phyloP scores from a whole-genome alignment of 2,113 vertebrate species.

The Melanerpes aurifrons region DNA sequence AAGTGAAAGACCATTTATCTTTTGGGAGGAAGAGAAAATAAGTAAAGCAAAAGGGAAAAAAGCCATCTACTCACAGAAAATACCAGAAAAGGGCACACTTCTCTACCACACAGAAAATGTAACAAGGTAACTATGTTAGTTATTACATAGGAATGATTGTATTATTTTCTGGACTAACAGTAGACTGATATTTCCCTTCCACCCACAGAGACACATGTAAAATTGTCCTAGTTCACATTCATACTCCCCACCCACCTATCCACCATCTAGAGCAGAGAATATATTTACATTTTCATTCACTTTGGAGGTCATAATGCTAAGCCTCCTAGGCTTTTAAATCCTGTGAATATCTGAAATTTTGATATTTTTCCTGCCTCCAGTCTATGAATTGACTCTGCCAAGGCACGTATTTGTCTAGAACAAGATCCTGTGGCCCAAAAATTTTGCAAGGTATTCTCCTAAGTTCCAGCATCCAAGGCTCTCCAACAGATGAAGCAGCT shows the following conservation, averaged over 20 bases:
- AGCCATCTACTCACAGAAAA: not conserved
- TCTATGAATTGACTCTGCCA: not conserved
- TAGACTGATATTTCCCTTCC: not conserved
- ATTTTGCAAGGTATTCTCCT: not conserved
- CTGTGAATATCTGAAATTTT: not conserved
- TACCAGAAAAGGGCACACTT: not conserved
- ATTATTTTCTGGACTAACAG: not conserved
- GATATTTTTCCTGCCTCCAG: not conserved
- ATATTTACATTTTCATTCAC: not conserved
- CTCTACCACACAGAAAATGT: not conserved
- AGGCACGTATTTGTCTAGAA: not conserved
- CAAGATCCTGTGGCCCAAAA: not conserved
- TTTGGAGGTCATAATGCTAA: not conserved
- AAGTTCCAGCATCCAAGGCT: not conserved
- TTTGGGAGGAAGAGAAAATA: not conserved
- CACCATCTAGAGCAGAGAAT: not conserved
- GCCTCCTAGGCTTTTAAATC: not conserved
- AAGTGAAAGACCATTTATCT: not conserved
- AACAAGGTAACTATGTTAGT: not conserved
- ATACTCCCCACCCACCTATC: fast-evolving
- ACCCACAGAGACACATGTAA: not conserved
- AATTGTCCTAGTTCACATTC: not conserved
- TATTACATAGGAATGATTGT: not conserved
- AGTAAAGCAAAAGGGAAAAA: not conserved
- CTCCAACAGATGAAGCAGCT: not conserved